Evolutionary conservation across 2,113 vertebrate genomes (phyloP).

Genomic region (Tor tambroides): DNA sequence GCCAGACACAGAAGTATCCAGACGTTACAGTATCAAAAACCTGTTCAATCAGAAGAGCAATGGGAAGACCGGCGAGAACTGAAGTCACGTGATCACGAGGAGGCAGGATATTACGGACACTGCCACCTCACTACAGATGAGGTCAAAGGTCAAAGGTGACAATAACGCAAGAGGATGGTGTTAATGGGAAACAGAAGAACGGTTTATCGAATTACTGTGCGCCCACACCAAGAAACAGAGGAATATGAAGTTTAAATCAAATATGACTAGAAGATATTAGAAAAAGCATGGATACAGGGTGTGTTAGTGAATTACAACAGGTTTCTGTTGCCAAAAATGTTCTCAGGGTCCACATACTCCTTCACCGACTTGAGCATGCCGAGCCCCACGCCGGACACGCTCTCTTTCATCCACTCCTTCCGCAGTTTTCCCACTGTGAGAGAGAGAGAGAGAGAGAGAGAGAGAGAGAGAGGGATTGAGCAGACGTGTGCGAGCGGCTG

Average conservation of each 20-base stretch:
- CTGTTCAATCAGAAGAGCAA: slow-evolving; percentile 18
- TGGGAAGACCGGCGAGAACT: slow-evolving; percentile 58
- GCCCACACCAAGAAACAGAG: not conserved
- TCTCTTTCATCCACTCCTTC: slow-evolving; percentile 96
- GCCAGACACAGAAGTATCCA: slow-evolving; percentile 49
- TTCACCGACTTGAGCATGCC: slow-evolving; percentile 98
- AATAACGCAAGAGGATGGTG: not conserved
- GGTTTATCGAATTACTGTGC: slow-evolving; percentile 3
- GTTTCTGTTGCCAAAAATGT: slow-evolving; percentile 98
- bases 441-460: slow-evolving; percentile 70
- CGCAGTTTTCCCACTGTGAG: slow-evolving; percentile 97
- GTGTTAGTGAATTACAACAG: slow-evolving; percentile 83
- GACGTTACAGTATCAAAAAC: slow-evolving; percentile 54
- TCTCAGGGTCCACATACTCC: slow-evolving; percentile 93
- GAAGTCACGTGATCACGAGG: slow-evolving; percentile 5
- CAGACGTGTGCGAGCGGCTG: slow-evolving; percentile 87
- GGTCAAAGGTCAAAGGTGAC: slow-evolving; percentile 25
- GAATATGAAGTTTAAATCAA: slow-evolving; percentile 65
- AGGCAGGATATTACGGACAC: not conserved
- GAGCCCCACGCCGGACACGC: slow-evolving; percentile 89
- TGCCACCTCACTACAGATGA: not conserved
- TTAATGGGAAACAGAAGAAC: not conserved
- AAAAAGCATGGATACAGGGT: slow-evolving; percentile 42
- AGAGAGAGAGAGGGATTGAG: slow-evolving; percentile 25
- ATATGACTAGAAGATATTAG: slow-evolving; percentile 54